Percentiles rank a stretch among this genome's conserved stretches.
These are phyloP conservation scores for Drosophila miranda DNA, from an alignment of 1,140 invertebrate genomes.

Conservation along the genomic window DNA sequence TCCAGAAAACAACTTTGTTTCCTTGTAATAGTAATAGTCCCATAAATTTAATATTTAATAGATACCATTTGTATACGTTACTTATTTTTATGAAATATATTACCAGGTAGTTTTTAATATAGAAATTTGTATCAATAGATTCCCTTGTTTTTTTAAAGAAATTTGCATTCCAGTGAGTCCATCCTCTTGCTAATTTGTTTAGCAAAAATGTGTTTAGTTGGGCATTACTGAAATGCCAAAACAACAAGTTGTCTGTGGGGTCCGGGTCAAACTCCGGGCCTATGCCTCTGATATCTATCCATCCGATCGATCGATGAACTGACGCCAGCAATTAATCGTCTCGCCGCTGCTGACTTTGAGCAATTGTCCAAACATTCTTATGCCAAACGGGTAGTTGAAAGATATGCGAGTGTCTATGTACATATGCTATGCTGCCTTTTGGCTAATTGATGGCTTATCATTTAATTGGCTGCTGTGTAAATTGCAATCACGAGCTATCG, in stretches of 20 bases:
- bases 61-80: too few species aligned
- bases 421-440: not conserved
- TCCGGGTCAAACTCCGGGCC: not conserved
- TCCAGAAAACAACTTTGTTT: too few species aligned
- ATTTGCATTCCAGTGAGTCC: not conserved
- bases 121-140: not conserved
- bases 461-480: constrained; percentile 51
- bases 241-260: constrained; percentile 8
- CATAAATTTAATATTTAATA: too few species aligned
- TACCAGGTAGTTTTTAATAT: too few species aligned
- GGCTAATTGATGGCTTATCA: constrained; percentile 25
- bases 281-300: constrained; percentile 7
- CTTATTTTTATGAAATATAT: too few species aligned
- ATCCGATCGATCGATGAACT: constrained; percentile 17
- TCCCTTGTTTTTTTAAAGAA: not conserved
- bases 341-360: constrained; percentile 62
- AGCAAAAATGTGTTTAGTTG: constrained; percentile 16
- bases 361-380: constrained; percentile 57
- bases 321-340: constrained; percentile 58
- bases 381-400: constrained; percentile 29
- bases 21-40: too few species aligned
- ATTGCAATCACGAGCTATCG: constrained; percentile 26
- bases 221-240: constrained; percentile 17
- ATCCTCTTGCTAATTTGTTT: constrained; percentile 3
- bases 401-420: not conserved